These are phyloP conservation scores for Timema podura DNA, from an alignment of 2,888 invertebrate species.

Conservation along the genomic window DNA sequence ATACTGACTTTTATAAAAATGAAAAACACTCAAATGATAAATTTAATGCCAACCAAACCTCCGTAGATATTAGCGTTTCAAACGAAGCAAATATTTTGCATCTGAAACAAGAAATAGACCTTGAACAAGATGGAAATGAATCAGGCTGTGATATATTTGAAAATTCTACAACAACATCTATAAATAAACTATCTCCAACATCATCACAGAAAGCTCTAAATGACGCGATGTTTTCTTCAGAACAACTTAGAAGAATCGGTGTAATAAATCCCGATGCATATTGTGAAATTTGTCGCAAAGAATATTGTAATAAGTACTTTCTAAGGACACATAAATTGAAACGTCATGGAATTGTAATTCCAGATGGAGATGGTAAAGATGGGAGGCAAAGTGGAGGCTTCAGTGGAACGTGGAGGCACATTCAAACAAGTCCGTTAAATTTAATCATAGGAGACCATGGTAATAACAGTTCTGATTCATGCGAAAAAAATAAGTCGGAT, in stretches of 20 bases:
- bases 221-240: constrained; percentile 48
- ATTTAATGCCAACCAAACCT: no score
- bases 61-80: no score
- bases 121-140: no score
- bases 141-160: no score
- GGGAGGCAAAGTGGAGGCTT: constrained; percentile 18
- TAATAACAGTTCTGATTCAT: constrained; percentile 47
- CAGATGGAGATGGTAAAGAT: constrained; percentile 52
- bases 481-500: constrained; percentile 42
- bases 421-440: constrained; percentile 68
- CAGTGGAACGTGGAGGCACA: constrained; percentile 45
- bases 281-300: constrained; percentile 89
- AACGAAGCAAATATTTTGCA: no score
- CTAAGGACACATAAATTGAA: constrained; percentile 88
- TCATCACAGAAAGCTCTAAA: background rate
- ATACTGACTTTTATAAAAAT: background rate
- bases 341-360: constrained; percentile 76
- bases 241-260: constrained; percentile 60
- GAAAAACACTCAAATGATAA: background rate
- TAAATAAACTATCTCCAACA: no score
- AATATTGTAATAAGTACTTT: constrained; percentile 91
- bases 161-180: no score
- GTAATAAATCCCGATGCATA: constrained; percentile 86
- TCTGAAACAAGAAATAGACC: no score
- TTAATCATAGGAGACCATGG: constrained; percentile 66